These are phyloP conservation scores for Neotoxoptera formosana DNA, from an alignment of 1,140 invertebrate species.

Conservation along the genomic window DNA sequence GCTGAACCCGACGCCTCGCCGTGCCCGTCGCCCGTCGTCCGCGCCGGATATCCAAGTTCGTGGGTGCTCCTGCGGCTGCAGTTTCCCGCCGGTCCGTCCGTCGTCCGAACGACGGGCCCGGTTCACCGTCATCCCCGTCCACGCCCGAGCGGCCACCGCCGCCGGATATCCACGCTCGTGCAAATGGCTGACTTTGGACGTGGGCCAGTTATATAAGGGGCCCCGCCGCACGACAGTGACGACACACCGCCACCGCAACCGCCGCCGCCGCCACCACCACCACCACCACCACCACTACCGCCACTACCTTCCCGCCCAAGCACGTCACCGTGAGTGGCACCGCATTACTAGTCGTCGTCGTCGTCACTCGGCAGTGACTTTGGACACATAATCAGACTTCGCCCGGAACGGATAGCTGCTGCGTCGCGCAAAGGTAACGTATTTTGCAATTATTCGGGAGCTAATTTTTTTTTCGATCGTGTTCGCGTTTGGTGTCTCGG, in stretches of 20 bases:
- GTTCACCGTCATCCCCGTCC: background rate
- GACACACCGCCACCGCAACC: conserved; percentile 50
- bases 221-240: conserved; percentile 54
- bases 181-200: conserved; percentile 56
- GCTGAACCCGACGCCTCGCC: background rate
- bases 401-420: background rate
- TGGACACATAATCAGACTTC: conserved; percentile 29
- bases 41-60: conserved; percentile 33
- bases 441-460: background rate
- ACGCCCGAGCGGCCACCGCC: background rate
- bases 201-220: conserved; percentile 58
- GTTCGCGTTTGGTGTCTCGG: background rate
- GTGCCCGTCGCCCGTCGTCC: background rate
- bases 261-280: conserved; percentile 23
- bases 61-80: background rate
- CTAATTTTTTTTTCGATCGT: background rate
- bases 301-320: conserved; percentile 43
- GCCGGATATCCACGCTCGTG: conserved; percentile 42
- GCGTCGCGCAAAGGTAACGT: conserved; percentile 7
- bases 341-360: conserved; percentile 43
- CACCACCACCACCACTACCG: conserved; percentile 15
- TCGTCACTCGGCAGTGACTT: conserved; percentile 41
- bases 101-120: background rate
- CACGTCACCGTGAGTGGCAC: conserved; percentile 21
- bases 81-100: too few relatives aligned